Conservation (phyloP, 2,113 vertebrate species). For the Myanophis thanlyinensis region DNA sequence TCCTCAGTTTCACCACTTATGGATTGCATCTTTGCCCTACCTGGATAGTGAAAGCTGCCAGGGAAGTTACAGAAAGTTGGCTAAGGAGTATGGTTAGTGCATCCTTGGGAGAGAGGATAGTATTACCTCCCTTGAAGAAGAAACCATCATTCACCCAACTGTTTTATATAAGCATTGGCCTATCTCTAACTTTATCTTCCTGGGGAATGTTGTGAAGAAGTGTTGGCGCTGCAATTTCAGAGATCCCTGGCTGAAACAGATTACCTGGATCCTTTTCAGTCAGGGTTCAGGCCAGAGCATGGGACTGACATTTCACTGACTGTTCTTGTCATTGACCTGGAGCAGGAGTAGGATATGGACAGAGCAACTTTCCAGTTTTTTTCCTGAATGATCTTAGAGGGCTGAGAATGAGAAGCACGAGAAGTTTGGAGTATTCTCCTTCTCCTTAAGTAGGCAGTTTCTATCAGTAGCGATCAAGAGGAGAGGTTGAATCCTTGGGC, state of each 20-base stretch:
- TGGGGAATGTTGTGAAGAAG: background rate
- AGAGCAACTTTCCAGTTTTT: background rate
- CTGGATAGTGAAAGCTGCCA: background rate
- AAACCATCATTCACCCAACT: background rate
- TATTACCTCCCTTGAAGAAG: background rate
- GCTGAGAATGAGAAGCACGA: background rate
- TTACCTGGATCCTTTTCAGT: background rate
- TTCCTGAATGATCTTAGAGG: background rate
- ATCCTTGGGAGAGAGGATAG: background rate
- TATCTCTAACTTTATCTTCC: background rate
- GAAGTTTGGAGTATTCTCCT: background rate
- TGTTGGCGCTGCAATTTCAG: background rate
- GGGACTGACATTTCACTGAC: background rate
- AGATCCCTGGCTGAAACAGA: background rate
- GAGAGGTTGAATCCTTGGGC: background rate
- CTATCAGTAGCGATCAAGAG: background rate
- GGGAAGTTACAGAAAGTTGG: background rate
- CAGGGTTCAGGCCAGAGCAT: background rate
- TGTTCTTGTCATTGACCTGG: no score
- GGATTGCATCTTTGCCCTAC: background rate
- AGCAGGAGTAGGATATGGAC: background rate
- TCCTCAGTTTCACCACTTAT: background rate
- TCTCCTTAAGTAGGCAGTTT: background rate
- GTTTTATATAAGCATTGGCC: background rate
- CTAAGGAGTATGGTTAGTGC: background rate